phyloP scores from a whole-genome alignment of 2,888 invertebrate genomes.

The Tineola bisselliella region DNA sequence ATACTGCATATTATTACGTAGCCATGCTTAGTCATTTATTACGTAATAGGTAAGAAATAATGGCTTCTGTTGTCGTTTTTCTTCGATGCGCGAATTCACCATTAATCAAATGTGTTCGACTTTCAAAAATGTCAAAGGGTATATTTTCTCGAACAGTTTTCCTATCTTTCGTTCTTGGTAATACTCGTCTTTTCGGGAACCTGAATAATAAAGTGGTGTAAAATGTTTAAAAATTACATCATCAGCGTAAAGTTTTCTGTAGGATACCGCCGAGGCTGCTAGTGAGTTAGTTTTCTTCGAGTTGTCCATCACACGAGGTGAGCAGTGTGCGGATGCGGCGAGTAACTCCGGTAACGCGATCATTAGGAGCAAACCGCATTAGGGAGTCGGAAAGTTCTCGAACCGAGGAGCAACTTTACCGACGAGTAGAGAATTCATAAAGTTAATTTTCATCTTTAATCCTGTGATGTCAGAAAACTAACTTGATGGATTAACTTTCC shows the following conservation, averaged over 20 bases:
- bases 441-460: slow-evolving; percentile 12
- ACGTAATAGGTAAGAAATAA: background rate
- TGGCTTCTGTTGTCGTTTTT: background rate
- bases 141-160: background rate
- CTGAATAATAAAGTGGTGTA: no score
- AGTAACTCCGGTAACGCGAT: slow-evolving; percentile 21
- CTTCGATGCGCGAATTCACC: background rate
- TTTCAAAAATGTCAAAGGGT: background rate
- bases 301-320: slow-evolving; percentile 8
- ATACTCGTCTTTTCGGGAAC: no score
- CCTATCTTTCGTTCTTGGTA: background rate
- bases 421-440: slow-evolving; percentile 14
- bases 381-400: slow-evolving; percentile 14
- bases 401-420: slow-evolving; percentile 1
- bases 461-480: slow-evolving; percentile 8
- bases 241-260: background rate
- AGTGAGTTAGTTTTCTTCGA: slow-evolving; percentile 1
- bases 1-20: background rate
- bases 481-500: background rate
- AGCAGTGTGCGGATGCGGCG: background rate
- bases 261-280: background rate
- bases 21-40: background rate
- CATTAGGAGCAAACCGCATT: slow-evolving; percentile 22
- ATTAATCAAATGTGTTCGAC: background rate
- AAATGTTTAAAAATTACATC: background rate